Base-by-base conservation (phyloP, 2,113 vertebrate genomes). In the Myodes glareolus region DNA sequence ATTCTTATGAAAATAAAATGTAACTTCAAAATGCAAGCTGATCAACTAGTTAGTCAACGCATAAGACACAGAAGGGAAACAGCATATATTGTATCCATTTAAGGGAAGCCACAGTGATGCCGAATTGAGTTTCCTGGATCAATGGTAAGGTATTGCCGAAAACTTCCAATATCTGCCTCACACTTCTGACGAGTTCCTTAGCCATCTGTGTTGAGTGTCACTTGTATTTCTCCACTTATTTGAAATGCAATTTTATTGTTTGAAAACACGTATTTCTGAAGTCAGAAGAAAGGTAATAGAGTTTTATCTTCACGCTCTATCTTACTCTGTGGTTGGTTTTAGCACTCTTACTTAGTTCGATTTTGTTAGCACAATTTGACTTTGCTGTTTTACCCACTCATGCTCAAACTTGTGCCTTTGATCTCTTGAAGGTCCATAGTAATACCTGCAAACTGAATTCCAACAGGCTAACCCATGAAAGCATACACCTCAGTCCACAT, bases 381-480 rank as follows among this genome's bases (percentile, higher is more conserved):
- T 39, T 75, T 93, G 50, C 13, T 42, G 42, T 72, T 87, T 86
- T 78, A n/a, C 0, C 25, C 50, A 50, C 55, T 5, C 13, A 1
- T 27, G 52, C 1, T n/a, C 42, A 75, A 95, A 86, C 47, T 8
- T 81, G 6, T 23, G 77, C 82, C 91, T 97, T 92, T 93, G 19
- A 58, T 85, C 76, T 91, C n/a, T 93, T 90, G 25, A 93, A 55
- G 17, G 9, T 78, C 25, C 58, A 82, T 1, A n/a, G 72, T 84
- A 97, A 87, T 42, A 68, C 23, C 2, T 78, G 42, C 45, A 95
- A 70, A 68, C 45, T 94, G 14, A 87, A 68, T 88, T 94, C 73
- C 82, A 96, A 92, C 16, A 27, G 23, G 16, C 93, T 29, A 55
- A 68, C 72, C 7, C 25, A 16, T 50, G 55, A 72, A 21, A 45